phyloP scores from a whole-genome alignment of 1,140 invertebrate species.

The Asobara japonica region DNA sequence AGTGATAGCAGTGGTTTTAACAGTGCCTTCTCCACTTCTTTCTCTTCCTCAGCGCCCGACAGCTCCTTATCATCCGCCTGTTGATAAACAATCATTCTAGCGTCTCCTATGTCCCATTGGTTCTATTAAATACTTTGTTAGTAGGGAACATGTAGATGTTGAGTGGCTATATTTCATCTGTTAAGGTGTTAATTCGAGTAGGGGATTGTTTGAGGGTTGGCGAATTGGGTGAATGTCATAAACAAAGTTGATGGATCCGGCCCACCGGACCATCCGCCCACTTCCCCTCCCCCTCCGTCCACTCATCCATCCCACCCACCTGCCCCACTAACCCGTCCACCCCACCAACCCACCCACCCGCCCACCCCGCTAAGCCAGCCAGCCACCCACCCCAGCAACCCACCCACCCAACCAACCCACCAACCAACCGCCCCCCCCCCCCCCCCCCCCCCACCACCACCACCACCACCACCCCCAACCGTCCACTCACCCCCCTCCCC shows the following conservation, averaged over 20 bases:
- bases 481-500: no score
- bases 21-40: constrained; percentile 71
- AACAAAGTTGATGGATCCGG: constrained; percentile 27
- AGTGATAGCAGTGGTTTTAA: constrained; percentile 70
- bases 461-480: no score
- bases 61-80: constrained; percentile 71
- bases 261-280: no score
- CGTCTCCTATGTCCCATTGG: constrained; percentile 12
- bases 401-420: no score
- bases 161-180: not conserved
- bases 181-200: not conserved
- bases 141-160: constrained; percentile 20
- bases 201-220: not conserved
- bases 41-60: constrained; percentile 74
- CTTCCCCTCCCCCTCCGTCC: no score
- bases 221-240: not conserved
- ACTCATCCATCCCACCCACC: no score
- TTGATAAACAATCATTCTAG: constrained; percentile 47
- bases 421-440: no score
- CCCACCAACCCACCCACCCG: no score
- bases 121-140: not conserved
- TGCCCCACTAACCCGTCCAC: no score
- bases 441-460: no score
- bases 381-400: no score
- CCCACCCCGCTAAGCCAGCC: no score